Evolutionary conservation across 2,888 invertebrate species (phyloP).

Genomic region (Megalurothrips usitatus): DNA sequence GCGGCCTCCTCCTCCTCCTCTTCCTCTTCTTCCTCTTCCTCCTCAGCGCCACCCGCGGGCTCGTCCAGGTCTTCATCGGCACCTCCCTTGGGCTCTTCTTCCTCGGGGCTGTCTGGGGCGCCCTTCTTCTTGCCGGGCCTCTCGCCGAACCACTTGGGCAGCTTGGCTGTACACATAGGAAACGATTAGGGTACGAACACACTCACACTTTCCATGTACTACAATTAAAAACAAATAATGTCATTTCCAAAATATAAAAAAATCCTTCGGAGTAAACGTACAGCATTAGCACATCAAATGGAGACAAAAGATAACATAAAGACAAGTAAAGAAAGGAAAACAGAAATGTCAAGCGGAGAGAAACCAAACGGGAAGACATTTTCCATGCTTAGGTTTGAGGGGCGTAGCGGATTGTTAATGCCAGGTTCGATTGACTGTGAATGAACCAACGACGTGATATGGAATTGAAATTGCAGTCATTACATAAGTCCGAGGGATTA

Average conservation of each 20-base stretch:
- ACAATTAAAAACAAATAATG: constrained; percentile 27
- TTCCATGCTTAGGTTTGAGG: too few relatives aligned
- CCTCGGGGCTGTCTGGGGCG: constrained; percentile 84
- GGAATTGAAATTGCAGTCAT: too few relatives aligned
- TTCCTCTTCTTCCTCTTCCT: constrained; percentile 69
- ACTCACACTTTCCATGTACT: background rate
- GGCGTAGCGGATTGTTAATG: too few relatives aligned
- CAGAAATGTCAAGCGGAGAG: too few relatives aligned
- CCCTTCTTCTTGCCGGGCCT: constrained; percentile 89
- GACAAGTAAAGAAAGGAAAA: too few relatives aligned
- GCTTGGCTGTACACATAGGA: constrained; percentile 63
- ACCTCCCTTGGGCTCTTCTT: constrained; percentile 80
- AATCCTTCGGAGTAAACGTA: too few relatives aligned
- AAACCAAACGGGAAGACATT: too few relatives aligned
- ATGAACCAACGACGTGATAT: too few relatives aligned
- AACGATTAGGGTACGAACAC: background rate
- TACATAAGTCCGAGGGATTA: too few relatives aligned
- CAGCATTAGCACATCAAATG: too few relatives aligned
- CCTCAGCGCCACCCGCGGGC: constrained; percentile 61
- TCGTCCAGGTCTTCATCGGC: constrained; percentile 66
- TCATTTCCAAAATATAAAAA: background rate
- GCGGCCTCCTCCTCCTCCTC: constrained; percentile 61
- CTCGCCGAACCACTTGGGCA: constrained; percentile 95
- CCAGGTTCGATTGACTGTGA: too few relatives aligned
- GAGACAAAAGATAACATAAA: too few relatives aligned